Conservation (phyloP, 2,797 vertebrate species). For the Protonibea diacanthus region DNA sequence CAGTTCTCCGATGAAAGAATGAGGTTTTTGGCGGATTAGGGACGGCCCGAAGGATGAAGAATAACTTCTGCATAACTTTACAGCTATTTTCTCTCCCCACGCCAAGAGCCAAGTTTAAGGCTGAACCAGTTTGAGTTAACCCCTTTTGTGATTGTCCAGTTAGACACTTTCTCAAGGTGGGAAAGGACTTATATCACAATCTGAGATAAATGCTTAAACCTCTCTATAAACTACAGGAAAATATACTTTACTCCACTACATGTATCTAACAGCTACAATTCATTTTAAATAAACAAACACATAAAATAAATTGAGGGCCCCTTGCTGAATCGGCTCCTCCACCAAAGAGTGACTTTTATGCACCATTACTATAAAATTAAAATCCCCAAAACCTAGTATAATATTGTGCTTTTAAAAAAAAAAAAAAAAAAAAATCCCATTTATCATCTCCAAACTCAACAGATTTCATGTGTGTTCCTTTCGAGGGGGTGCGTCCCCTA, state of each 20-base stretch:
- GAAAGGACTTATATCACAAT: conserved; percentile 7
- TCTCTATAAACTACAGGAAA: not conserved
- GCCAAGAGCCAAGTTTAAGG: conserved; percentile 85
- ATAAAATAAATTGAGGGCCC: not conserved
- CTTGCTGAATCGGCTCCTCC: not conserved
- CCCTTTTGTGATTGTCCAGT: conserved; percentile 72
- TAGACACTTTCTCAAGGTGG: conserved; percentile 39
- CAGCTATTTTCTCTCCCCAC: conserved; percentile 85
- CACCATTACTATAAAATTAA: not conserved
- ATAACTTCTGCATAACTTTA: conserved; percentile 92
- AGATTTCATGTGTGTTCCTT: not conserved
- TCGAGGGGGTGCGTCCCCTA: not conserved
- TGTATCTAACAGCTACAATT: not conserved
- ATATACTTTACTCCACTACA: not conserved
- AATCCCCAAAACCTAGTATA: too few species aligned
- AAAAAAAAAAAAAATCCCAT: not conserved
- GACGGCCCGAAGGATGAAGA: conserved; percentile 88
- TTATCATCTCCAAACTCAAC: not conserved
- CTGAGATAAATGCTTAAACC: not conserved
- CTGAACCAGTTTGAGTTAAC: conserved; percentile 82
- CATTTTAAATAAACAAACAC: not conserved
- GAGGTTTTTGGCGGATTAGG: conserved; percentile 90
- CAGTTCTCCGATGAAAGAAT: conserved; percentile 89
- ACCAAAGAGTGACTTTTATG: not conserved
- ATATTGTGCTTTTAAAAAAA: not conserved